These are phyloP conservation scores for Gadopsis bispinosus DNA, from an alignment of 2,797 vertebrate species.

Conservation along the genomic window DNA sequence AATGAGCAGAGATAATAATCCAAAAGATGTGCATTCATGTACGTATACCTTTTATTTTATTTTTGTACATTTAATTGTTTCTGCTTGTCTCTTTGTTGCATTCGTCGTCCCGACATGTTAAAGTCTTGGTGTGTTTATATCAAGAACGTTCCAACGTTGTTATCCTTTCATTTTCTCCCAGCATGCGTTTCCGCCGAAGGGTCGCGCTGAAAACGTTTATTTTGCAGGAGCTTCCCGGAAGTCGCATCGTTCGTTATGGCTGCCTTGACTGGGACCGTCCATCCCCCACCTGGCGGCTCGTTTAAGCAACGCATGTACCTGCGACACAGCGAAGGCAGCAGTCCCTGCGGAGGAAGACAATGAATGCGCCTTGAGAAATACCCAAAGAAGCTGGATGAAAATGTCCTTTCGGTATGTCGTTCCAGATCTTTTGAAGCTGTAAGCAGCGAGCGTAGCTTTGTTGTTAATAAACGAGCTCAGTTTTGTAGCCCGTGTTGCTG, in stretches of 20 bases:
- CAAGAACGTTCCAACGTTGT: neutral
- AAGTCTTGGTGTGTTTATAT: no score
- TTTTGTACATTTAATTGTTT: neutral
- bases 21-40: neutral
- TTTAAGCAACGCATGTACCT: constrained; percentile 32
- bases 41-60: neutral
- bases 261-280: constrained; percentile 50
- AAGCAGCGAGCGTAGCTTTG: neutral
- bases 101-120: neutral
- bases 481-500: constrained; percentile 8
- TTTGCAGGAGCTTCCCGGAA: constrained; percentile 63
- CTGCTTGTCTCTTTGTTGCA: neutral
- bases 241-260: accelerated
- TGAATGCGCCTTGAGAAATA: constrained; percentile 42
- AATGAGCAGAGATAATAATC: neutral
- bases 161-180: neutral
- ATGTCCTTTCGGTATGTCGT: constrained; percentile 70
- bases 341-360: constrained; percentile 45
- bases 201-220: constrained; percentile 31
- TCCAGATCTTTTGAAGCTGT: neutral
- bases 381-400: constrained; percentile 45
- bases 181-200: accelerated
- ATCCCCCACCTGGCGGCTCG: constrained; percentile 74
- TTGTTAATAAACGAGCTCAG: neutral
- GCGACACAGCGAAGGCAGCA: constrained; percentile 41